Evolutionary conservation across 2,797 vertebrate genomes (phyloP).

Genomic region (Falco naumanni): DNA sequence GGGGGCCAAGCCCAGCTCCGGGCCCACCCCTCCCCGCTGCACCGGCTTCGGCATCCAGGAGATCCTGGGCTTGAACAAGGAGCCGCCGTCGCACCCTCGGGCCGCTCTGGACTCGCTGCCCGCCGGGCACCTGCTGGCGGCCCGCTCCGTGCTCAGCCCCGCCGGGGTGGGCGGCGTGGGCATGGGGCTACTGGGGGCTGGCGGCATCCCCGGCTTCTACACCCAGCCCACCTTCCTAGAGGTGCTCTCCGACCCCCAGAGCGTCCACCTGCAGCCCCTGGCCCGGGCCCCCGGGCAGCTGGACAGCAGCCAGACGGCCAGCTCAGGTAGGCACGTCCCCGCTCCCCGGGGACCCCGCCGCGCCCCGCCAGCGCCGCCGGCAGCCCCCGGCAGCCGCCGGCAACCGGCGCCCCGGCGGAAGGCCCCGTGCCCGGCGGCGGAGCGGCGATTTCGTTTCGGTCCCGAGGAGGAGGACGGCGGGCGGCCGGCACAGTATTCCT

Average conservation of each 20-base stretch:
- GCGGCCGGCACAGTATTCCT: neutral
- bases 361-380: neutral
- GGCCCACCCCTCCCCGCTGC: conserved; percentile 85
- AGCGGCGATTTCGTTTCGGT: conserved; percentile 24
- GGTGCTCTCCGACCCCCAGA: conserved; percentile 91
- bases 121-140: conserved; percentile 89
- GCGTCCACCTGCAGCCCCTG: conserved; percentile 88
- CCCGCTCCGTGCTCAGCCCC: conserved; percentile 90
- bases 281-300: conserved; percentile 83
- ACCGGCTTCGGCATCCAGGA: conserved; percentile 98
- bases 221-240: conserved; percentile 92
- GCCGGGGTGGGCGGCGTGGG: conserved; percentile 86
- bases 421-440: neutral
- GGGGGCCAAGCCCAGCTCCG: conserved; percentile 73
- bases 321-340: conserved; percentile 86
- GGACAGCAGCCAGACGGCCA: conserved; percentile 90
- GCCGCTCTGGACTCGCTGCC: conserved; percentile 85
- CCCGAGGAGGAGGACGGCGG: neutral
- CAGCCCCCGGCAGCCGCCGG: neutral
- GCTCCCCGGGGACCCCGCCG: neutral
- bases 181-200: conserved; percentile 92
- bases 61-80: conserved; percentile 96
- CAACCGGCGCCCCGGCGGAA: neutral
- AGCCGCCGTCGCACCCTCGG: conserved; percentile 86
- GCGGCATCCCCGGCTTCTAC: conserved; percentile 93